phyloP scores from a whole-genome alignment of 2,888 invertebrate genomes.

The Diaphora mendica region DNA sequence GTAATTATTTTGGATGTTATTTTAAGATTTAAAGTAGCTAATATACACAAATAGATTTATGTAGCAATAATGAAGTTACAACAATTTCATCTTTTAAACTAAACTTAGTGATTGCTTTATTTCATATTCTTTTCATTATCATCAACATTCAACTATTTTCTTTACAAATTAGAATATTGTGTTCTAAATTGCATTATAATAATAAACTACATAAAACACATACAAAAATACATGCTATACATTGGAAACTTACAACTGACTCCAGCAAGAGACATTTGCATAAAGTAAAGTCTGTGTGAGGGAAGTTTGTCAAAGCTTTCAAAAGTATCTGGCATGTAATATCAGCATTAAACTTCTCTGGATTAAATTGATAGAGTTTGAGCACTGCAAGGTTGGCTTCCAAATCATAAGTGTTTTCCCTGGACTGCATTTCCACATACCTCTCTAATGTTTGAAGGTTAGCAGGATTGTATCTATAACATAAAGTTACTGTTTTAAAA shows the following conservation, averaged over 20 bases:
- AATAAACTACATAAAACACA: too few species aligned
- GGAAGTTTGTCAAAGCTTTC: conserved; percentile 98
- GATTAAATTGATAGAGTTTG: conserved; percentile 98
- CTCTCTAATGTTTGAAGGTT: conserved; percentile 95
- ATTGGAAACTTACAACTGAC: conserved; percentile 72
- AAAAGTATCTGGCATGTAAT: conserved; percentile 96
- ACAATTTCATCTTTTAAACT: not conserved
- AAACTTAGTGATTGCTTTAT: not conserved
- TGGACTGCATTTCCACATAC: conserved; percentile 97
- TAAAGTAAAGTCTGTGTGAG: conserved; percentile 98
- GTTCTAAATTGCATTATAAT: not conserved
- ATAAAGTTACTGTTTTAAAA: not conserved
- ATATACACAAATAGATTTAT: not conserved
- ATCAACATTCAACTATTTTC: too few species aligned
- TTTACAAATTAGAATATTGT: too few species aligned
- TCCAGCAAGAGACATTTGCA: conserved; percentile 98
- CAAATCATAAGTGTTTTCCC: conserved; percentile 97
- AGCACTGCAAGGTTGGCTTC: conserved; percentile 98
- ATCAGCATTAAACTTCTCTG: conserved; percentile 92
- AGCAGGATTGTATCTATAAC: conserved; percentile 96
- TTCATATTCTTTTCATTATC: not conserved
- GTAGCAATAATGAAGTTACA: not conserved
- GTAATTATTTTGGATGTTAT: not conserved
- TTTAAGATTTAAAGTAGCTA: not conserved
- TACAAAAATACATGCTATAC: not conserved